Conservation (phyloP, 2,888 invertebrate species). For the Athrips mouffetella region DNA sequence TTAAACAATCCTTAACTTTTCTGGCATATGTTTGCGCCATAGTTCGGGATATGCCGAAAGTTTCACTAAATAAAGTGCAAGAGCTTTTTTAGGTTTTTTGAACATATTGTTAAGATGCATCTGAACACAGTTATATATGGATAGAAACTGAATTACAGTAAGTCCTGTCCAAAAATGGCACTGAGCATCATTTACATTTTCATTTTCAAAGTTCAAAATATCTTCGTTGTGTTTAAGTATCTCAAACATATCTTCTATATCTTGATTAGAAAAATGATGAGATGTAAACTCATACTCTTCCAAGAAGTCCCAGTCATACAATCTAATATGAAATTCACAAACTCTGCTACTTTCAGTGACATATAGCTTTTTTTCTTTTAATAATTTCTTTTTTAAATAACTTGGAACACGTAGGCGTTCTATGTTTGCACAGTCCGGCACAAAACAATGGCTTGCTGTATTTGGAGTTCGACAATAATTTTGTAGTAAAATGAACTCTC, state of each 20-base stretch:
- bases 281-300: neutral
- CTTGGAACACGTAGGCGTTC: neutral
- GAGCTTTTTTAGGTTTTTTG: neutral
- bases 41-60: neutral
- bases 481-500: neutral
- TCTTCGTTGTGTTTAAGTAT: neutral
- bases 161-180: neutral
- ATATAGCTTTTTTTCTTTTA: neutral
- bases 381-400: neutral
- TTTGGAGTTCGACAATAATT: neutral
- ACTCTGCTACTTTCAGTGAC: neutral
- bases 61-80: neutral
- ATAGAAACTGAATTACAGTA: neutral
- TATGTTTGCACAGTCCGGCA: neutral
- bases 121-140: neutral
- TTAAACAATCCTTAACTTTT: neutral
- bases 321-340: neutral
- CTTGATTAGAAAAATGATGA: neutral
- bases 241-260: neutral
- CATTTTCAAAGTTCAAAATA: neutral
- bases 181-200: neutral
- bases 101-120: neutral
- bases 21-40: neutral
- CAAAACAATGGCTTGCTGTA: neutral
- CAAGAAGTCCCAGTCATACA: neutral